Base-by-base conservation (phyloP, 2,113 vertebrate genomes). In the Rhynchopsitta pachyrhyncha region DNA sequence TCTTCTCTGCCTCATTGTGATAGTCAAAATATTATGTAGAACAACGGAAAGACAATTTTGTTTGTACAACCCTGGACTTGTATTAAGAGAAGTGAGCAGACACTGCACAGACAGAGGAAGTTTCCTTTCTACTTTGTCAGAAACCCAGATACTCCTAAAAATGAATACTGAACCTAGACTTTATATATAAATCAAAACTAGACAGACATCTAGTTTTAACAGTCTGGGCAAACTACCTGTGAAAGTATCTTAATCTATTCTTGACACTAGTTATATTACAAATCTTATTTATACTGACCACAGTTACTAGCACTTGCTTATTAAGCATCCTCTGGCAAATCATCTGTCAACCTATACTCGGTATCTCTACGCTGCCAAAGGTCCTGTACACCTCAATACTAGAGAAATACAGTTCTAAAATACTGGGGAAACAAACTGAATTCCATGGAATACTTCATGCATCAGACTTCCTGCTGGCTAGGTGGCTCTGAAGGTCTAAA, bases 1-100 rank as follows among this genome's bases (percentile, higher is more conserved):
- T 68, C 27, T 55, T 47, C 70, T 77, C 28, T 68, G 68, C 63
- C 52, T 59, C 59, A 25, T 42, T 59, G 70, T 28, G 20, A 77
- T 29, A 62, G 53, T 50, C 44, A 84, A 44, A 46, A 11, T 84
- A 24, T 6, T 53, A 9, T 1, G 2, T 7, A 71, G 37, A 25
- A 31, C 6, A 53, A 41, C 3, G 15, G 22, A 67, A 82, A 81
- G 33, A 49, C 29, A 6, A 7, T 42, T 52, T 49, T n/a, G 1
- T 57, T 1, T 20, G 22, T 73, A 25, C 0, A 2, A 33, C 19
- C 25, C 35, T 47, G 37, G 22, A 53, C 17, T 47, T 22, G 31
- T 10, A 29, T 4, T 33, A 77, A 16, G 44, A 76, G n/a, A 46
- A 3, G 13, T 57, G 4, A 77, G 47, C 57, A 50, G 33, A 24